Evolutionary conservation across 2,888 invertebrate genomes (phyloP), one percentile per base, ranked within the genome.

Genomic region (Diadegma fenestrale): DNA sequence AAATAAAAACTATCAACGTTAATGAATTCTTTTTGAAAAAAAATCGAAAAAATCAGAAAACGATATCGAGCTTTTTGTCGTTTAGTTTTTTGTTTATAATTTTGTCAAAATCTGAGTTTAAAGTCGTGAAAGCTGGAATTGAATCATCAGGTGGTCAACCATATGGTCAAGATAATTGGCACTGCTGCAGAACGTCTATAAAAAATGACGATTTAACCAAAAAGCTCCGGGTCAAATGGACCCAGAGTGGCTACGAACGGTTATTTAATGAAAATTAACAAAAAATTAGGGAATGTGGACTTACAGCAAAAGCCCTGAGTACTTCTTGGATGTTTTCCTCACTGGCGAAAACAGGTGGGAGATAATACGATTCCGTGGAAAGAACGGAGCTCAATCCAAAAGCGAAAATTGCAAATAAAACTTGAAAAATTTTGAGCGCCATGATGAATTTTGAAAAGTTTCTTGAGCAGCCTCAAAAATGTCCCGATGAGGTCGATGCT

Each of bases 281-380:
- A 10, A 41, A 1, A 19, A n/a, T 12, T 2, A 41, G 3, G 14
- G 63, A 75, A 26, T 51, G 6, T 45, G 0, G 19, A 77, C 86
- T 80, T 48, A 84, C 10, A 86, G 71, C 71, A 61, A 77, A 54
- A 82, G 85, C 48, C 10, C 81, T 71, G 48, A 71, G 64, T 2
- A 71, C 58, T 72, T 81, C 66, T 30, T 81, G 75, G 71, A 78
- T 51, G 14, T 26, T 79, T 17, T 79, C 78, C 22, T 69, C 58
- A 48, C 45, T 66, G 26, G 43, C 64, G 30, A 37, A 76, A 72
- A 69, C 66, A 19, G 76, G 58, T 5, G 58, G 10, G 58, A 58
- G 58, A 12, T 0, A 6, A 58, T 26, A 14, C 26, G 26, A 10
- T 37, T 82, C 77, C 19, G 54, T 26, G 54, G 77, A 83, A 12